Conservation (phyloP, 2,797 vertebrate species). For the Falco peregrinus region DNA sequence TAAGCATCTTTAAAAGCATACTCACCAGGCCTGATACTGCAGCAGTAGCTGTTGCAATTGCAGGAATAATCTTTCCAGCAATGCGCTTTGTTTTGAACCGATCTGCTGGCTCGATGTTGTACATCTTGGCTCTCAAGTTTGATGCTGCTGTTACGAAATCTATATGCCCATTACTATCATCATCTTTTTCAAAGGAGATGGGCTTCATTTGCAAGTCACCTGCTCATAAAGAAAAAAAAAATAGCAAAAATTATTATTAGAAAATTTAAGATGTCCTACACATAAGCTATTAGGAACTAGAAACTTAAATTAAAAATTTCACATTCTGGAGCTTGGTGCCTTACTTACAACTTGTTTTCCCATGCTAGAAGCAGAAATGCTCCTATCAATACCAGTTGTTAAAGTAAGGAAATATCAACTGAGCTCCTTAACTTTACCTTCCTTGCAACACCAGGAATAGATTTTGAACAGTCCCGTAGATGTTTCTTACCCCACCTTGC, state of each 20-base stretch:
- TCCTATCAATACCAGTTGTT: neutral
- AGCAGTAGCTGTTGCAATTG: conserved; percentile 96
- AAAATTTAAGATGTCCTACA: neutral
- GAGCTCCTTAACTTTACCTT: neutral
- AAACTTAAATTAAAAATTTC: neutral
- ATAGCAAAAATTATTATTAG: neutral
- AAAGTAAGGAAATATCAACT: neutral
- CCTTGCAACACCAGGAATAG: neutral
- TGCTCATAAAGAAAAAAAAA: conserved; percentile 53
- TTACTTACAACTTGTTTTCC: neutral
- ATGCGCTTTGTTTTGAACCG: conserved; percentile 96
- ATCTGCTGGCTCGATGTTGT: conserved; percentile 92
- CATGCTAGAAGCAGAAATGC: neutral
- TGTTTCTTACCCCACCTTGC: neutral
- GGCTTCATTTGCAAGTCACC: conserved; percentile 86
- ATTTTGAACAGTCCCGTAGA: neutral
- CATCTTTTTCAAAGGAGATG: conserved; percentile 93
- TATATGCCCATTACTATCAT: conserved; percentile 92
- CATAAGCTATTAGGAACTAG: neutral
- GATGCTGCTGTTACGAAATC: conserved; percentile 94
- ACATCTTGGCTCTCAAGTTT: conserved; percentile 92
- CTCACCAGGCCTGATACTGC: conserved; percentile 95
- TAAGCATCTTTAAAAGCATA: neutral
- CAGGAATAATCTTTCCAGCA: conserved; percentile 97
- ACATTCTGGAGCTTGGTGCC: neutral